phyloP scores from a whole-genome alignment of 2,113 vertebrate genomes.

The Rhadina sibilatrix region DNA sequence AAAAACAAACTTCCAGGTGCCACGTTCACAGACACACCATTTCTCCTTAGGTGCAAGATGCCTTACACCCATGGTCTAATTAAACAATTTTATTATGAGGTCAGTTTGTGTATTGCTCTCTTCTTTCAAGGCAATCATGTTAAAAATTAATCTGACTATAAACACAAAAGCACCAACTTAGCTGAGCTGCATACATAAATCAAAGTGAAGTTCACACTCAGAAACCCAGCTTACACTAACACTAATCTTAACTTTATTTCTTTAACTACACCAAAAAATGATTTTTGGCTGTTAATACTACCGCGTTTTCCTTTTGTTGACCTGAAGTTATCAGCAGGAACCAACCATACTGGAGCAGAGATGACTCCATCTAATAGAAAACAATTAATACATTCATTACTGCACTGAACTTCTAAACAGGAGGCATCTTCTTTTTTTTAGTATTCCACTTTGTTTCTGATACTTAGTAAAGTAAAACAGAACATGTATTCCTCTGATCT shows the following conservation, averaged over 20 bases:
- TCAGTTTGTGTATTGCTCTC: not conserved
- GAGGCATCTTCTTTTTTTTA: not conserved
- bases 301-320: not conserved
- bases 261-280: not conserved
- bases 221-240: not conserved
- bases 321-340: not conserved
- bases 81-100: not conserved
- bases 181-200: not conserved
- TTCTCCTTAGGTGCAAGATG: not conserved
- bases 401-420: not conserved
- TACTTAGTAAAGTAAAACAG: slow-evolving; percentile 14
- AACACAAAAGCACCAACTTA: not conserved
- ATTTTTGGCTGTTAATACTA: not conserved
- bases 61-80: not conserved
- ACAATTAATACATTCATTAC: not conserved
- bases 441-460: slow-evolving; percentile 8
- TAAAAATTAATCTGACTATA: not conserved
- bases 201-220: not conserved
- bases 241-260: not conserved
- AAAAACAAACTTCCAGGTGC: not conserved
- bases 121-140: not conserved
- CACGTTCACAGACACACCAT: not conserved
- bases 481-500: not conserved
- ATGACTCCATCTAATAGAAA: not conserved
- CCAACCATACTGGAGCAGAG: not conserved